A percentile compares a stretch with the other conserved stretches of the same genome.
Evolutionary conservation across 2,888 invertebrate genomes (phyloP).

Genomic region (Homarus gammarus): DNA sequence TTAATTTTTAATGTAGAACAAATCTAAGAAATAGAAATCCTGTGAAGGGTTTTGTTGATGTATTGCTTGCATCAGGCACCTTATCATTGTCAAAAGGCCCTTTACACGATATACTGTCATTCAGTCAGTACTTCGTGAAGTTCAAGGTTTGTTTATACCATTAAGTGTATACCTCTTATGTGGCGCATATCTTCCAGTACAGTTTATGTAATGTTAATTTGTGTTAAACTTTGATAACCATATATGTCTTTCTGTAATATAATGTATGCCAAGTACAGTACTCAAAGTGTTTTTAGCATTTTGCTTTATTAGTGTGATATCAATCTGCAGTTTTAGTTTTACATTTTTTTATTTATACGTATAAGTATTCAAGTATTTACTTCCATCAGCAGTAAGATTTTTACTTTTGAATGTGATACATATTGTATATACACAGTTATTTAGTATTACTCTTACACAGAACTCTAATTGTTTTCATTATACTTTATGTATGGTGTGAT

Average conservation of each 20-base stretch:
- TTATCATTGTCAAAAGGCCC: background rate
- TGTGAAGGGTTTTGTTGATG: background rate
- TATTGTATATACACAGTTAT: slow-evolving; percentile 15
- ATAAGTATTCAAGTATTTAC: background rate
- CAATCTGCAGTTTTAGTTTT: background rate
- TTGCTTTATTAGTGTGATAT: background rate
- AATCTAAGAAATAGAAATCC: background rate
- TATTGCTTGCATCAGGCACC: background rate
- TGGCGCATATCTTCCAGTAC: background rate
- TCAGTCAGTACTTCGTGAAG: background rate
- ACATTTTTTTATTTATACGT: background rate
- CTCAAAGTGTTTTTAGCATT: background rate
- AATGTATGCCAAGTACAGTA: background rate
- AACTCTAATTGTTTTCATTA: background rate
- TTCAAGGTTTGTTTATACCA: background rate
- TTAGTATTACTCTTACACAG: background rate
- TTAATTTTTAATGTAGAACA: too few relatives aligned
- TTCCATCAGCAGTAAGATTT: background rate
- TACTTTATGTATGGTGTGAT: background rate
- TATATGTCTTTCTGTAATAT: background rate
- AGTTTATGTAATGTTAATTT: background rate
- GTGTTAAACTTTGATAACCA: background rate
- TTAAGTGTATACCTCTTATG: background rate
- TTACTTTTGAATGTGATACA: background rate
- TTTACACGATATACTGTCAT: background rate